Conservation (phyloP, 2,888 invertebrate genomes). For the Nomada lathburiana region DNA sequence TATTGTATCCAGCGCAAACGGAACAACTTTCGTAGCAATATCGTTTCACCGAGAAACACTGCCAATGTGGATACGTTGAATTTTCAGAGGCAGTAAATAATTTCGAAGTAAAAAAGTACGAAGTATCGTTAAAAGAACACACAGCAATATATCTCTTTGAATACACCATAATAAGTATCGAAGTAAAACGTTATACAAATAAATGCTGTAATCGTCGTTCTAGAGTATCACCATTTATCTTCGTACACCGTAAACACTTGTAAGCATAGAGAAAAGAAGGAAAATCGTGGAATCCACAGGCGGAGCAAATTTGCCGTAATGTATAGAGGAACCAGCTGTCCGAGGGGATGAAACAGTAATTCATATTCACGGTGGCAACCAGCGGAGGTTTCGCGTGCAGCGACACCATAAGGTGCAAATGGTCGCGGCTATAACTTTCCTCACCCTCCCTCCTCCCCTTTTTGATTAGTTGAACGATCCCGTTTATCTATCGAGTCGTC, state of each 20-base stretch:
- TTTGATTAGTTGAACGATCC: slow-evolving; percentile 69
- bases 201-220: too few relatives aligned
- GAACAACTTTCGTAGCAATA: too few relatives aligned
- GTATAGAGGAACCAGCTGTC: neutral
- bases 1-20: too few relatives aligned
- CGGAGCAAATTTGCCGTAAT: neutral
- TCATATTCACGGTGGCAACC: slow-evolving; percentile 39
- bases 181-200: too few relatives aligned
- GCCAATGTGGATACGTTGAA: too few relatives aligned
- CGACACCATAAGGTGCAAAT: slow-evolving; percentile 52
- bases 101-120: too few relatives aligned
- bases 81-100: too few relatives aligned
- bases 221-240: too few relatives aligned
- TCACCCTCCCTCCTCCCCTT: slow-evolving; percentile 4
- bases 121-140: too few relatives aligned
- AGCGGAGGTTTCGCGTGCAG: slow-evolving; percentile 58
- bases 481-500: slow-evolving; percentile 51
- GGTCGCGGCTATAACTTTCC: slow-evolving; percentile 69
- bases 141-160: too few relatives aligned
- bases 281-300: neutral
- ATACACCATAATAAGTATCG: too few relatives aligned
- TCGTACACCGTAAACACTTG: neutral
- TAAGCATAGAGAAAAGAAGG: neutral
- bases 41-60: too few relatives aligned
- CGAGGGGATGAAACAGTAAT: slow-evolving; percentile 22